phyloP scores from a whole-genome alignment of 2,797 vertebrate genomes.

The Paramormyrops hopkinsi region DNA sequence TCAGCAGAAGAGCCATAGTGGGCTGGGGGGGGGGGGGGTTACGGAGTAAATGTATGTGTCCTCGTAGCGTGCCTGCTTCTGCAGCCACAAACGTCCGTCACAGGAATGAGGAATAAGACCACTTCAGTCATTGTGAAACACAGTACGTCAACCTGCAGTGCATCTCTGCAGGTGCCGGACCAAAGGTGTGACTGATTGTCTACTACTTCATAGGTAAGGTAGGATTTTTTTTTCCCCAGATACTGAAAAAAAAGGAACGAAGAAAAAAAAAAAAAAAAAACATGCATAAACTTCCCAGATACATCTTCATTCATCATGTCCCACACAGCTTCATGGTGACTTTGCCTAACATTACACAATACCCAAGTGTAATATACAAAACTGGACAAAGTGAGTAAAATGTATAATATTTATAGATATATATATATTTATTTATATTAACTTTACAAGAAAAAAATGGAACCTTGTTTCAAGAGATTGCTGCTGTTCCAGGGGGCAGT shows the following conservation, averaged over 20 bases:
- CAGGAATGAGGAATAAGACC: conserved; percentile 52
- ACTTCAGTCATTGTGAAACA: conserved; percentile 64
- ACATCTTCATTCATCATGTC: conserved; percentile 60
- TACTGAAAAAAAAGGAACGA: conserved; percentile 42
- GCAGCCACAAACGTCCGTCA: conserved; percentile 63
- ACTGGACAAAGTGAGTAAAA: conserved; percentile 68
- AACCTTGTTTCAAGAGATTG: conserved; percentile 59
- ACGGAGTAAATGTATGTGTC: conserved; percentile 54
- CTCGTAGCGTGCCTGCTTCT: conserved; percentile 48
- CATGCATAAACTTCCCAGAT: conserved; percentile 67
- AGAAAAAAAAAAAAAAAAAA: conserved; percentile 30
- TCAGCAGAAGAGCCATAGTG: conserved; percentile 53
- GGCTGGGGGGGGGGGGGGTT: conserved; percentile 43
- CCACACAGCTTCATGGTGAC: conserved; percentile 61
- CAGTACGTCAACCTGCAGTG: conserved; percentile 51
- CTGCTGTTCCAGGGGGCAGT: conserved; percentile 41
- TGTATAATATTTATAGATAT: conserved; percentile 65
- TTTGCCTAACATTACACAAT: conserved; percentile 53
- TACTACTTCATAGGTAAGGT: conserved; percentile 62
- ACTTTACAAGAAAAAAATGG: conserved; percentile 63
- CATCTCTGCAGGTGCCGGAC: conserved; percentile 56
- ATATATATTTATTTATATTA: conserved; percentile 46
- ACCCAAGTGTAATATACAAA: conserved; percentile 67
- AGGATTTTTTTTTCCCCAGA: conserved; percentile 49
- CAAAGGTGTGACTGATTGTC: conserved; percentile 70